phyloP scores from a whole-genome alignment of 1,140 invertebrate genomes.

The Phymastichus coffea region DNA sequence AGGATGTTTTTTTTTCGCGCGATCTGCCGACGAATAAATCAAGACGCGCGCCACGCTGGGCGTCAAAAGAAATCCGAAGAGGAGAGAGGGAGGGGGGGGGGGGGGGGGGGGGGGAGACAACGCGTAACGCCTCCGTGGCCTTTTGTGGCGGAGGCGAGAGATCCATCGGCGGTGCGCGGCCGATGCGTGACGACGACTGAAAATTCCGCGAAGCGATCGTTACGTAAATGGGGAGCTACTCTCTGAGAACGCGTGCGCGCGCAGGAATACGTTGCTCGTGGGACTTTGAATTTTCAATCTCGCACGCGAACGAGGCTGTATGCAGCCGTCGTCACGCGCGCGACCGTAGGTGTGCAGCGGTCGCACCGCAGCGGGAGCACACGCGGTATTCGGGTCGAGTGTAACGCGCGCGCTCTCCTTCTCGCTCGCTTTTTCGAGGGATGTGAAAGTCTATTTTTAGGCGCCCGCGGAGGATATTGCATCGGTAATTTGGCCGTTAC shows the following conservation, averaged over 20 bases:
- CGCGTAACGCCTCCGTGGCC: slow-evolving; percentile 14
- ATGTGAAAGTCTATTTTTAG: background rate
- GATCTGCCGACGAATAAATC: no score
- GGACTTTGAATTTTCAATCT: slow-evolving; percentile 49
- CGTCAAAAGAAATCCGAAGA: background rate
- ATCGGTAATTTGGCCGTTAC: background rate
- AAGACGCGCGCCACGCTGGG: no score
- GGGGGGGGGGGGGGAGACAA: slow-evolving; percentile 12
- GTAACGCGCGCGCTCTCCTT: background rate
- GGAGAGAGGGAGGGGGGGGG: background rate
- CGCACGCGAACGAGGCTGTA: slow-evolving; percentile 43
- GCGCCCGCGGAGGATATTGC: background rate
- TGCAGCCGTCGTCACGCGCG: slow-evolving; percentile 38
- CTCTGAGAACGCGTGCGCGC: no score
- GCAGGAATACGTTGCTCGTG: no score
- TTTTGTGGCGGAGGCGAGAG: slow-evolving; percentile 11
- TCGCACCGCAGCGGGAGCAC: slow-evolving; percentile 10
- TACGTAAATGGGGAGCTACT: slow-evolving; percentile 46
- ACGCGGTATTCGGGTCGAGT: slow-evolving; percentile 42
- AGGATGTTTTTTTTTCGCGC: no score
- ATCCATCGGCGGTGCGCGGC: background rate
- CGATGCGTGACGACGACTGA: slow-evolving; percentile 42
- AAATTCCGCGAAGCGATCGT: slow-evolving; percentile 44
- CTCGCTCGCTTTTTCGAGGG: background rate
- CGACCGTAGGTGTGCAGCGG: slow-evolving; percentile 38